Conservation (phyloP, 2,888 invertebrate species). For the Plebejus argus region DNA sequence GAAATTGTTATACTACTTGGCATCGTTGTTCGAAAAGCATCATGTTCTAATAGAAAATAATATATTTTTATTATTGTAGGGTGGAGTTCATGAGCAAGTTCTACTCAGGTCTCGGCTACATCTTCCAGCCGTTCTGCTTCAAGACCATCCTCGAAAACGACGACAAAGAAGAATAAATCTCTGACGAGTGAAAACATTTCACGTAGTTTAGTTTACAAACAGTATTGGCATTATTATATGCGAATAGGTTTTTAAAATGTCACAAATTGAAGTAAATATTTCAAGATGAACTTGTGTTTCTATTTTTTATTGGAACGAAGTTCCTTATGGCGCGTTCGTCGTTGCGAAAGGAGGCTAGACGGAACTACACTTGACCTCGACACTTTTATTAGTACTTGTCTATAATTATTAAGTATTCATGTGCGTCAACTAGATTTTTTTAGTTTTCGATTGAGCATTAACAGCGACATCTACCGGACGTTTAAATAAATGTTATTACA, state of each 20-base stretch:
- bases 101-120: constrained; percentile 90
- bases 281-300: constrained; percentile 59
- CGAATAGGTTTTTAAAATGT: constrained; percentile 52
- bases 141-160: constrained; percentile 85
- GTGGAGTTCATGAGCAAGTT: constrained; percentile 99
- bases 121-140: constrained; percentile 93
- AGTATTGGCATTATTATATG: constrained; percentile 53
- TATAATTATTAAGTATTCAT: too few species aligned
- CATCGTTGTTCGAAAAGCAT: too few species aligned
- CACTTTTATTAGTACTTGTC: too few species aligned
- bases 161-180: constrained; percentile 69
- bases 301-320: too few species aligned
- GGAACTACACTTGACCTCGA: too few species aligned
- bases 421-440: too few species aligned
- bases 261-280: constrained; percentile 64
- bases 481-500: too few species aligned
- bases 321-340: too few species aligned
- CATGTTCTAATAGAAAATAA: not conserved
- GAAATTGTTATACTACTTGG: too few species aligned
- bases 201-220: constrained; percentile 55
- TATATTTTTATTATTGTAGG: constrained; percentile 72
- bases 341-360: too few species aligned
- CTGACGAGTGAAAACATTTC: constrained; percentile 34
- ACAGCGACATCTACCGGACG: too few species aligned
- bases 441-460: too few species aligned